Conservation (phyloP, 2,113 vertebrate genomes). For the Spheniscus mendiculus region DNA sequence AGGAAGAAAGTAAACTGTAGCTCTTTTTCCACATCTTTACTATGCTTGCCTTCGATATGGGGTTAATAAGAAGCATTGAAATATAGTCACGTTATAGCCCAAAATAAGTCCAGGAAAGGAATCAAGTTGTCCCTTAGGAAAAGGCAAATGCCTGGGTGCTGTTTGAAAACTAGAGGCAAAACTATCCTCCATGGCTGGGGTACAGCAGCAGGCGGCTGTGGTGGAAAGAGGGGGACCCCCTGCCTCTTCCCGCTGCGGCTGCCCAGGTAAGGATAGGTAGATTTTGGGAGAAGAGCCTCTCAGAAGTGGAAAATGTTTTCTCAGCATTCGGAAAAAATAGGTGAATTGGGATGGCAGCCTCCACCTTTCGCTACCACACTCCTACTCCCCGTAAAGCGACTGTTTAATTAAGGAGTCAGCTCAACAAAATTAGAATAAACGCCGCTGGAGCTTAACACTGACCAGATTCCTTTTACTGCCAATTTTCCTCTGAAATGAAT, state of each 20-base stretch:
- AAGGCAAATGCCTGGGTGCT: background rate
- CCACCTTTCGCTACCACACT: background rate
- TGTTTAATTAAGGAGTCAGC: slow-evolving; percentile 21
- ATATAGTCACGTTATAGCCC: background rate
- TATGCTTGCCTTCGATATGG: background rate
- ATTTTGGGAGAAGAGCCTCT: background rate
- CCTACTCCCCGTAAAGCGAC: background rate
- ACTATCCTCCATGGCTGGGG: background rate
- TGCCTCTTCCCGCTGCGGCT: accelerated
- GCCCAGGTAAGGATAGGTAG: background rate
- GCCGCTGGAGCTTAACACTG: background rate
- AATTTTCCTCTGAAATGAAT: slow-evolving; percentile 22
- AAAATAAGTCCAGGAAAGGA: background rate
- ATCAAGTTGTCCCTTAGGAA: background rate
- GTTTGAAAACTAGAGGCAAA: background rate
- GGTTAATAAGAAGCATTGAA: background rate
- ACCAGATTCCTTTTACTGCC: slow-evolving; percentile 4
- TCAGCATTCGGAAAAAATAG: background rate
- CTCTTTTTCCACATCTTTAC: background rate
- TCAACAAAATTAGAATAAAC: slow-evolving; percentile 18
- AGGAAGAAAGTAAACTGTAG: background rate
- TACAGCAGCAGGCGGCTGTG: accelerated
- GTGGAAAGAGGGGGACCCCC: background rate
- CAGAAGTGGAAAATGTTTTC: background rate
- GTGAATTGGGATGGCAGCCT: background rate